Base-by-base conservation (phyloP, 2,113 vertebrate genomes). In the Dromiciops gliroides region DNA sequence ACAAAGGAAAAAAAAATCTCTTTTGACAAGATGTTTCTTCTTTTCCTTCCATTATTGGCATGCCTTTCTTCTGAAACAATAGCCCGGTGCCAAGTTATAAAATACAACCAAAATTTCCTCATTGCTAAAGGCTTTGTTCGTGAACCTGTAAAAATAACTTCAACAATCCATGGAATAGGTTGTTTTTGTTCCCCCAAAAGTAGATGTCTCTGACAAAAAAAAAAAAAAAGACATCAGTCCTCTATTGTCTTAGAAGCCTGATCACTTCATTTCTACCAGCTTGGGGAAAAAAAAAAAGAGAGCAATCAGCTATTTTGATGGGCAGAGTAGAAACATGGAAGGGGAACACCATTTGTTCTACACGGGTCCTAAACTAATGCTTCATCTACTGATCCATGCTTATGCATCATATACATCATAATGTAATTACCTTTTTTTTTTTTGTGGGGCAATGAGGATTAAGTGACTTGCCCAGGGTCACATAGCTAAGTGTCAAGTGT, bases 51-150 rank as follows among this genome's bases (percentile, higher is more conserved):
- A 31, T 44, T 25, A 89, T 49, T 50, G 48, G 28, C 90, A 50
- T 44, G 1, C 16, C 51, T 9, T 48, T 60, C 95, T 95, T 88
- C 47, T 95, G 92, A 91, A 92, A 49, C 90, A 96, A 5, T 12
- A 96, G 75, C 26, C 1, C 12, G 1, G 3, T 0, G 11, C 31
- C 52, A 51, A 48, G 93, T 0, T 91, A 60, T 23, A 83, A 83
- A 52, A 91, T 95, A 60, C 60, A 0, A 0, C 0, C 1, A 48
- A 90, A 90, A 53, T 47, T 47, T 91, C 9, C 90, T 1, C 88
- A 52, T 51, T 93, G 48, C 28, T 9, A 49, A 48, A 95, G 91
- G 0, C 49, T 92, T n/a, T 26, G 37, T 83, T 50, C 37, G 22
- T 52, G 16, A 89, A 96, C 8, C 1, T 48, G 0, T 48, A 60